phyloP scores from a whole-genome alignment of 2,888 invertebrate genomes.

The Drosophila meridiana region DNA sequence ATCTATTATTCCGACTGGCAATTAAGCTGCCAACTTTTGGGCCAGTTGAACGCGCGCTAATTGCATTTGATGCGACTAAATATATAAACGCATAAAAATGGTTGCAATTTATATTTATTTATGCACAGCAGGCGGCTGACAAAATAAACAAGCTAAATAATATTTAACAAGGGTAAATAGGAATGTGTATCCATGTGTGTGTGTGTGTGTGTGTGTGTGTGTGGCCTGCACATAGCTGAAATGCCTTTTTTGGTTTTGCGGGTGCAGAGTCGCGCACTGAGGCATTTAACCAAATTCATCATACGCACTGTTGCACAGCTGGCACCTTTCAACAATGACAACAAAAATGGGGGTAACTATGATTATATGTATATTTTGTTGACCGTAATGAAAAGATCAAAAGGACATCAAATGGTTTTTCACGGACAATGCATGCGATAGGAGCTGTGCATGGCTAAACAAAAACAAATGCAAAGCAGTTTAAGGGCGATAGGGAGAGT shows the following conservation, averaged over 20 bases:
- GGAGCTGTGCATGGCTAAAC: neutral
- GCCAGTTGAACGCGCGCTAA: conserved; percentile 35
- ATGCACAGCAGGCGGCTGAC: conserved; percentile 35
- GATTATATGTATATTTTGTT: conserved; percentile 37
- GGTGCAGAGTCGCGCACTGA: conserved; percentile 25
- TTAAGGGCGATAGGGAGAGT: neutral
- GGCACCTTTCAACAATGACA: conserved; percentile 32
- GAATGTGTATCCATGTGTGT: neutral
- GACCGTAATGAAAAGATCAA: conserved; percentile 61
- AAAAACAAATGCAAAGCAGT: conserved; percentile 10
- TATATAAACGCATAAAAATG: conserved; percentile 38
- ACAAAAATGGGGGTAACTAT: conserved; percentile 6
- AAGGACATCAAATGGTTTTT: conserved; percentile 44
- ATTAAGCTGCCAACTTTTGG: conserved; percentile 33
- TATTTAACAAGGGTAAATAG: conserved; percentile 7
- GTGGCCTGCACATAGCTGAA: neutral
- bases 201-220: neutral
- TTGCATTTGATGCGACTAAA: conserved; percentile 52
- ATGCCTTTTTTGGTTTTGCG: conserved; percentile 19
- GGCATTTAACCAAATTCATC: conserved; percentile 65
- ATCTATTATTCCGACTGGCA: conserved; percentile 14
- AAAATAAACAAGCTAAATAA: conserved; percentile 42
- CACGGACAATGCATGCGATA: conserved; percentile 12
- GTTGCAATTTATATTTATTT: conserved; percentile 45
- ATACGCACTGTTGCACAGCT: conserved; percentile 60